Evolutionary conservation across 2,888 invertebrate species (phyloP), one percentile per base, ranked within the genome.

Genomic region (Celastrina argiolus): DNA sequence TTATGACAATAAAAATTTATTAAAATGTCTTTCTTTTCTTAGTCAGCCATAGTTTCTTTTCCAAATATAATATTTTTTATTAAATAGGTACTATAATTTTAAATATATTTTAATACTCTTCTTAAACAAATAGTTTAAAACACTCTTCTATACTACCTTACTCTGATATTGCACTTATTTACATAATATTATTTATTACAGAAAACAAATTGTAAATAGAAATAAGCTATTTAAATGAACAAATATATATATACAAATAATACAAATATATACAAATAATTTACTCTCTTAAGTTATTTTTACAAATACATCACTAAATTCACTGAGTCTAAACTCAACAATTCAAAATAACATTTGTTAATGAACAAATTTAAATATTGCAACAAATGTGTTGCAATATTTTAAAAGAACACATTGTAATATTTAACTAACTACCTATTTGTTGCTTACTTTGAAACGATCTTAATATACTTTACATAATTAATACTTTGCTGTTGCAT

Each of bases 401-500:
- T 45, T 45, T 16, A 16, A 18, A 7, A 1, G 0, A 42, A 16
- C 8, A 8, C 16, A 42, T 6, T 16, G 2, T 42, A 0, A n/a
- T 31, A 31, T 3, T 5, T 4, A 31, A 31, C 31, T 31, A 1
- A 7, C 31, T 31, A 7, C 31, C 31, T 31, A 31, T 6, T 31
- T 26, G 12, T 51, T 51, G 4, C 26, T 45, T 45, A 51, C 51
- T 22, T 22, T 12, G 61, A 59, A 56, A 66, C 31, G 56, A 67
- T 51, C 65, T 69, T 70, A 71, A 70, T 69, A 70, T 59, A 51
- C 10, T 45, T 16, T 45, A 10, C 7, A 45, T 8, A 45, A n/a
- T 45, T 45, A 18, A 51, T 51, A 51, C 51, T 51, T 51, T 45
- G 18, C 10, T 45, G 12, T 59, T 18, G 16, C 34, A 16, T 16